Evolutionary conservation across 2,888 invertebrate species (phyloP).

Genomic region (Laothoe populi): DNA sequence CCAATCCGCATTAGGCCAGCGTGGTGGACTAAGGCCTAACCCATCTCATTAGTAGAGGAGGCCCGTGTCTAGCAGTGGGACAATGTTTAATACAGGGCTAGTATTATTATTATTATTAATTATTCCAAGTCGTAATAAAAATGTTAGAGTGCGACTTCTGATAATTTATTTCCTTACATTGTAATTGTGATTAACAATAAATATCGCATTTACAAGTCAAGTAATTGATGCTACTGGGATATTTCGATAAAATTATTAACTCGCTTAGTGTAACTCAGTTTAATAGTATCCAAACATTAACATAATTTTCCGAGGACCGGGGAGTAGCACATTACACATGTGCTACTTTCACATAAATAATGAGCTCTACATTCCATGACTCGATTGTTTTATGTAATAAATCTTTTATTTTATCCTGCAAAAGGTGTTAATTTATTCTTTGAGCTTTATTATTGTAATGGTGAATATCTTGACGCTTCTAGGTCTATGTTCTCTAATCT

Average conservation of each 20-base stretch:
- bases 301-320: not conserved
- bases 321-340: too few relatives aligned
- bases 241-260: conserved; percentile 6
- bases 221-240: not conserved
- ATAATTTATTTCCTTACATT: too few relatives aligned
- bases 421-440: not conserved
- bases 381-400: conserved; percentile 17
- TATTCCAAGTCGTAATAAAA: too few relatives aligned
- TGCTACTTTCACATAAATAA: conserved; percentile 2
- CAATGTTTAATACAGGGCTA: too few relatives aligned
- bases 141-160: too few relatives aligned
- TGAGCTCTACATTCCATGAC: not conserved
- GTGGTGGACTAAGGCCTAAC: too few relatives aligned
- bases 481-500: too few relatives aligned
- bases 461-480: not conserved
- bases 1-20: too few relatives aligned
- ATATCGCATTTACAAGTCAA: not conserved
- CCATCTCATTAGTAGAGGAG: too few relatives aligned
- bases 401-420: not conserved
- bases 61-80: too few relatives aligned
- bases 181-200: not conserved
- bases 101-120: too few relatives aligned
- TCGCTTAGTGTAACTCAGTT: not conserved
- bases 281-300: conserved; percentile 1
- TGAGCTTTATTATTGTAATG: not conserved